Conservation (phyloP, 2,797 vertebrate species). For the Sciurus carolinensis region DNA sequence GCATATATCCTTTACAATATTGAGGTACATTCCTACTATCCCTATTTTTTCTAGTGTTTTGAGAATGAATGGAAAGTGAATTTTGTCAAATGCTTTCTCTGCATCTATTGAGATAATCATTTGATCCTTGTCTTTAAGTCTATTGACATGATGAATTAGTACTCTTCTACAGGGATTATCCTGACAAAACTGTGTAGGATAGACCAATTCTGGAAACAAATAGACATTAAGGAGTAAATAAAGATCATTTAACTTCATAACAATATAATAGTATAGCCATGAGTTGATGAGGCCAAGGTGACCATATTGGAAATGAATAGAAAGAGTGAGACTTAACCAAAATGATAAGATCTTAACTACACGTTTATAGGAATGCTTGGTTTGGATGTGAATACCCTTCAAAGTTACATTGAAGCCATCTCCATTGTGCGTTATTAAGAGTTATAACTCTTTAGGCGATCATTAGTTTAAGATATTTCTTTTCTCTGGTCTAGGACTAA, state of each 20-base stretch:
- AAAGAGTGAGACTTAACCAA: not conserved
- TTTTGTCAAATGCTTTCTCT: no score
- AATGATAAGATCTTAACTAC: not conserved
- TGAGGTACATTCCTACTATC: no score
- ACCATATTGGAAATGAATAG: not conserved
- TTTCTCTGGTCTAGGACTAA: not conserved
- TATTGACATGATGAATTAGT: no score
- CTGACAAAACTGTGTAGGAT: not conserved
- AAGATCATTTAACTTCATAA: not conserved
- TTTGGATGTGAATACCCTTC: not conserved
- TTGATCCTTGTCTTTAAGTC: no score
- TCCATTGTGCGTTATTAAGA: not conserved
- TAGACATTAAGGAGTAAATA: not conserved
- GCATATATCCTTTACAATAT: no score
- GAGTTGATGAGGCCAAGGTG: not conserved
- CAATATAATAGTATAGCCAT: not conserved
- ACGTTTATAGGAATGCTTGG: not conserved
- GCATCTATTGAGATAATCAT: no score
- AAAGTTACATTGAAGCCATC: no score
- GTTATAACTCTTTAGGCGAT: not conserved
- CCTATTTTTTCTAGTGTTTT: no score
- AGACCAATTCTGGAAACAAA: not conserved
- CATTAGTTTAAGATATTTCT: not conserved
- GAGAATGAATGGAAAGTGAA: no score
- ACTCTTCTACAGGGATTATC: not conserved